Percentiles rank a stretch among this genome's conserved stretches.
Conservation (phyloP, 2,113 vertebrate species). For the Pollachius pollachius region DNA sequence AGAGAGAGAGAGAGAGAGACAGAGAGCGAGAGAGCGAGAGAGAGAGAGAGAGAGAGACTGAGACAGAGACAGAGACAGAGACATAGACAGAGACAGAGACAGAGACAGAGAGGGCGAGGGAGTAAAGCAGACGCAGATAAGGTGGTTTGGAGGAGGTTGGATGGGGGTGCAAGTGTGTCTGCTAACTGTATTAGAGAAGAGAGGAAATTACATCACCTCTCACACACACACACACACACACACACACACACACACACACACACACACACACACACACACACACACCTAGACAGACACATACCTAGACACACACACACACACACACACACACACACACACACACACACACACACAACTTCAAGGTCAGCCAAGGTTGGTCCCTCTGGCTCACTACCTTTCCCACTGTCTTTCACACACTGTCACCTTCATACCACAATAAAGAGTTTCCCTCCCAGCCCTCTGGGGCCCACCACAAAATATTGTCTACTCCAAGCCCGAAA, state of each 20-base stretch:
- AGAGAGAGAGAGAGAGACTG: not conserved
- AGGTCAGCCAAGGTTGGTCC: not conserved
- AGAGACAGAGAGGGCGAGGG: too few relatives aligned
- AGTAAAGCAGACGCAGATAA: too few relatives aligned
- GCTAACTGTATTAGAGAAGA: not conserved
- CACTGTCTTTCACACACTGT: not conserved
- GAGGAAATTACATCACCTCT: not conserved
- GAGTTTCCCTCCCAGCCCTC: not conserved
- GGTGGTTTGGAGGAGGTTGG: not conserved
- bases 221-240: not conserved
- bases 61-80: too few relatives aligned
- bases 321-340: constrained; percentile 24
- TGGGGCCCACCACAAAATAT: too few relatives aligned
- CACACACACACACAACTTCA: constrained; percentile 27
- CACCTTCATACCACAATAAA: not conserved
- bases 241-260: not conserved
- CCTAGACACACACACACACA: not conserved
- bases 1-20: not conserved
- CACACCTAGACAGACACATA: not conserved
- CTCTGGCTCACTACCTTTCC: not conserved
- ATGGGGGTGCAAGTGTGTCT: not conserved
- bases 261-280: constrained; percentile 19
- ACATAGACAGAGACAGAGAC: too few relatives aligned
- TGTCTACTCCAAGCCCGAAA: not conserved
- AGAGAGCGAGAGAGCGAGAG: not conserved